phyloP scores from a whole-genome alignment of 2,797 vertebrate genomes.

The Picus viridis region DNA sequence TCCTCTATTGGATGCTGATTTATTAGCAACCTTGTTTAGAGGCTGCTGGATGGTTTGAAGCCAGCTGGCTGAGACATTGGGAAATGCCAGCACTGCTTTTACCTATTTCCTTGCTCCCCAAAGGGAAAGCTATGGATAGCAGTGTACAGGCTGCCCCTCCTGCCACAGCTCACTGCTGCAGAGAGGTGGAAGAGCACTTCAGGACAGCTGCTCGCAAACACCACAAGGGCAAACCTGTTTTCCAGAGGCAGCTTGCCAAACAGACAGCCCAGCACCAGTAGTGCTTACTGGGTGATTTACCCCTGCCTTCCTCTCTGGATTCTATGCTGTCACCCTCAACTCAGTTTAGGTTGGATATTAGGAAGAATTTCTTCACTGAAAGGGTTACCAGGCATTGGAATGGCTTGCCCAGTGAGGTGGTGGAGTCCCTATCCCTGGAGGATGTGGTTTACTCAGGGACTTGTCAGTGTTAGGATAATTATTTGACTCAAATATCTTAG shows the following conservation, averaged over 20 bases:
- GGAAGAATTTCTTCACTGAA: no score
- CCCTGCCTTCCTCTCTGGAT: background rate
- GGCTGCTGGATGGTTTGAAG: background rate
- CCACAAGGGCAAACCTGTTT: fast-evolving
- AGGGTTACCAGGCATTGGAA: no score
- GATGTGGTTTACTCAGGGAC: no score
- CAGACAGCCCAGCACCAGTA: background rate
- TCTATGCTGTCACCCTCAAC: background rate
- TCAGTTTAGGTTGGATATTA: background rate
- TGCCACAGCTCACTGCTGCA: background rate
- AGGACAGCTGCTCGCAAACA: background rate
- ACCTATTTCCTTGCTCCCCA: background rate
- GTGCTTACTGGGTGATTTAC: background rate
- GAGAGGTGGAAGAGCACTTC: background rate
- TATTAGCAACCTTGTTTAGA: background rate
- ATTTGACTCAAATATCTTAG: no score
- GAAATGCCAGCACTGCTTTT: background rate
- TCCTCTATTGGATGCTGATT: background rate
- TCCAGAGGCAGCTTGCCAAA: background rate
- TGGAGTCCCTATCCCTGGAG: no score
- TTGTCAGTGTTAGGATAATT: no score
- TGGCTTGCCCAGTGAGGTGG: no score
- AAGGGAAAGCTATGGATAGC: background rate
- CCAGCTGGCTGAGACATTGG: background rate
- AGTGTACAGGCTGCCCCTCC: background rate